Conservation (phyloP, 2,113 vertebrate species). For the Brachirus orientalis region DNA sequence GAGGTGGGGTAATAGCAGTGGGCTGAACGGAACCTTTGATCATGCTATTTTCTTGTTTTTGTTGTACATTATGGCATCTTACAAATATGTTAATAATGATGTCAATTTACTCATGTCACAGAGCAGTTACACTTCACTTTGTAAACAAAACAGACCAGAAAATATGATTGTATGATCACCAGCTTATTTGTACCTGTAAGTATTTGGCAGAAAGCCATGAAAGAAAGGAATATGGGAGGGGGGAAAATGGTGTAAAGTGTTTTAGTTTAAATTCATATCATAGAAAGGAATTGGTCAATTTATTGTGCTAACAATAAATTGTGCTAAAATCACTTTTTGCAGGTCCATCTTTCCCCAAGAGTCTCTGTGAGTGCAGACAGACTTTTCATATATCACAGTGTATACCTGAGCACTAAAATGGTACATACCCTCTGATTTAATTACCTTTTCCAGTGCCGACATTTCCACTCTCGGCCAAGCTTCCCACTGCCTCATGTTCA, state of each 20-base stretch:
- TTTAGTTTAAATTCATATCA: constrained; percentile 19
- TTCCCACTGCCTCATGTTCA: constrained; percentile 51
- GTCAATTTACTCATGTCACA: constrained; percentile 35
- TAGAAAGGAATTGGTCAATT: constrained; percentile 11
- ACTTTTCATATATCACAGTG: constrained; percentile 33
- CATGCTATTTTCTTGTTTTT: constrained; percentile 52
- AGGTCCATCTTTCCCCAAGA: constrained; percentile 8
- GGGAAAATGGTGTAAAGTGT: background rate
- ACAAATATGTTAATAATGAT: constrained; percentile 64
- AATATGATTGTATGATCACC: constrained; percentile 24
- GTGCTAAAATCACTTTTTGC: too few relatives aligned
- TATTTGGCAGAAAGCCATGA: constrained; percentile 31
- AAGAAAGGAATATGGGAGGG: background rate
- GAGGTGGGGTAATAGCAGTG: constrained; percentile 63
- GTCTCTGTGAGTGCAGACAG: constrained; percentile 15
- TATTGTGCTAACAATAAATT: background rate
- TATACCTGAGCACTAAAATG: constrained; percentile 43
- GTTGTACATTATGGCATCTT: constrained; percentile 61
- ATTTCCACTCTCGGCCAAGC: constrained; percentile 45
- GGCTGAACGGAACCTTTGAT: constrained; percentile 62
- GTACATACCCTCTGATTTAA: constrained; percentile 53
- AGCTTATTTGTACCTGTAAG: constrained; percentile 23
- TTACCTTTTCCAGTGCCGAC: constrained; percentile 36
- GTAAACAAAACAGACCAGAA: constrained; percentile 30
- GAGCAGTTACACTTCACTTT: constrained; percentile 31